Evolutionary conservation across 2,797 vertebrate genomes (phyloP), one percentile per base, ranked within the genome.

Genomic region (Choloepus didactylus): DNA sequence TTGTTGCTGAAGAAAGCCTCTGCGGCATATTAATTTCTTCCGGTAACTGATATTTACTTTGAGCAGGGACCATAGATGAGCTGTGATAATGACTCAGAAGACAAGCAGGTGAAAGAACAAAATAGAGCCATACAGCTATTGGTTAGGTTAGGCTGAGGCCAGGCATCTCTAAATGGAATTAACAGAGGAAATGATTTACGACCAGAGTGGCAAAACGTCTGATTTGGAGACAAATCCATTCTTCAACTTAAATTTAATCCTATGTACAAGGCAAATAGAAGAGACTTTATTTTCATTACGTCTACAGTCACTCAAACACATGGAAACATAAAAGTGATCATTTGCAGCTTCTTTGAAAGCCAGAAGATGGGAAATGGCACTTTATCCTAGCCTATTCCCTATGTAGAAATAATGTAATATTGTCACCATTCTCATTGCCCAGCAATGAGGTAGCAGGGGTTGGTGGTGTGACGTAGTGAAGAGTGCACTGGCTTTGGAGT

Each of bases 21-120:
- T 44, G 21, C 67, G 80, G 94, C 81, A 49, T 92, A 79, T 93
- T 95, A 95, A 95, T 93, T 95, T 19, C 80, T 96, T 93, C 62
- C 72, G 91, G 84, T 76, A 56, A 87, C 81, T 95, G 93, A 86
- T 44, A 38, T 87, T 98, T 96, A 87, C 91, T 95, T 96, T 70
- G 94, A 93, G 49, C 86, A 79, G 89, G 51, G 91, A 51, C 19
- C 69, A 72, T 21, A 51, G 73, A 77, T 70, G 92, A 76, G 80
- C 56, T 2, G 0, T 49, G 92, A 70, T 46, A 79, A 29, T 31
- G 62, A 95, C 54, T 51, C 35, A 12, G 31, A 96, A 91, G 86
- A 92, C 29, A 87, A 69, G 54, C 44, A 62, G 64, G 21, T 3
- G 9, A 87, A 90, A 66, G 79, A 56, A 64, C 79, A 82, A 72